Conservation (phyloP, 1,140 invertebrate genomes). For the Scaptomyza hsui region DNA sequence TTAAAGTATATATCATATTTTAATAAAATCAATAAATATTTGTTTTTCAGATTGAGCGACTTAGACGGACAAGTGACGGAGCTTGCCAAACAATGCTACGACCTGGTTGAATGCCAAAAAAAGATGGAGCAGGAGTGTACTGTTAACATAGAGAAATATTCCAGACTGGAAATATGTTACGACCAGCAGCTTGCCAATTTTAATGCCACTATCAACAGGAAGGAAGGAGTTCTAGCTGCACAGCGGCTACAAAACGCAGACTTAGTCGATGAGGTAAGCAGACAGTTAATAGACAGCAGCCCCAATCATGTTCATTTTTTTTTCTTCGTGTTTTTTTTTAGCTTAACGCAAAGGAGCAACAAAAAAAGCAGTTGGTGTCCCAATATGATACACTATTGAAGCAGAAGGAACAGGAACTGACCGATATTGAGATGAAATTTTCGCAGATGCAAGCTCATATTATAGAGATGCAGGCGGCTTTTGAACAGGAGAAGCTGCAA, state of each 20-base stretch:
- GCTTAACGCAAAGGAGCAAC: neutral
- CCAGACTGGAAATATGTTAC: neutral
- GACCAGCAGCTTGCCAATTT: neutral
- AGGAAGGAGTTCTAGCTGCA: neutral
- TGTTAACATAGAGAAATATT: neutral
- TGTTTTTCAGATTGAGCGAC: neutral
- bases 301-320: neutral
- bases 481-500: neutral
- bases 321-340: neutral
- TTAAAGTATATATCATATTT: no score
- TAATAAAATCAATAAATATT: neutral
- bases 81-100: neutral
- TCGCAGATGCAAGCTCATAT: neutral
- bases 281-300: neutral
- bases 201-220: neutral
- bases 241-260: neutral
- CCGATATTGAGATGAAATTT: neutral
- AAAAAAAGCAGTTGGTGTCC: neutral
- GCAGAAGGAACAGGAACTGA: neutral
- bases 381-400: neutral
- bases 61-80: neutral
- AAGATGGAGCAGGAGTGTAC: neutral
- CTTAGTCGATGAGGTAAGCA: neutral
- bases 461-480: neutral
- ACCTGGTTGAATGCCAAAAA: neutral